Conservation (phyloP, 2,113 vertebrate genomes). For the Rhabdornis inornatus region DNA sequence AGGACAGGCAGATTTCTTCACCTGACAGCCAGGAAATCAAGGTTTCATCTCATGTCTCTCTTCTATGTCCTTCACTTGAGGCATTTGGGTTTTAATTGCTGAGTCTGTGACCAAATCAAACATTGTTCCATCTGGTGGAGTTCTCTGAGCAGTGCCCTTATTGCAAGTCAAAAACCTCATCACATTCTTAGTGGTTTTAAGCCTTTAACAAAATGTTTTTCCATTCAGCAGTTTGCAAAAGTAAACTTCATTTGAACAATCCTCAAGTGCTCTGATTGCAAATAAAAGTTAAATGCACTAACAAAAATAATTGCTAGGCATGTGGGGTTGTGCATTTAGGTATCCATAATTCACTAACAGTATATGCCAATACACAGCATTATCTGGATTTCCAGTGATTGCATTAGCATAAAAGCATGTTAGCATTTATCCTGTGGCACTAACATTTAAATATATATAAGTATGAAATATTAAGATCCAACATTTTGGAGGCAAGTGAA, state of each 20-base stretch:
- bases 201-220: conserved; percentile 40
- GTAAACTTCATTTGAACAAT: conserved; percentile 53
- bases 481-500: conserved; percentile 57
- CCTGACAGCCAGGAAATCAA: neutral
- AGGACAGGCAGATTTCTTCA: neutral
- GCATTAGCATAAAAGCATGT: conserved; percentile 67
- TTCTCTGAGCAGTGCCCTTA: conserved; percentile 16
- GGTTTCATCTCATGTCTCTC: neutral
- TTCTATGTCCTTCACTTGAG: neutral
- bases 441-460: conserved; percentile 75
- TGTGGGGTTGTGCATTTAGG: conserved; percentile 44
- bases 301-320: conserved; percentile 52
- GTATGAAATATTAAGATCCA: conserved; percentile 66
- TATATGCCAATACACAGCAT: conserved; percentile 55
- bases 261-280: conserved; percentile 58
- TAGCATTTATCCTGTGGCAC: conserved; percentile 60
- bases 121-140: conserved; percentile 21
- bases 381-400: conserved; percentile 67
- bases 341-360: conserved; percentile 49
- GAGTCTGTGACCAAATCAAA: conserved; percentile 47
- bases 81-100: neutral
- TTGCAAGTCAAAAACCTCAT: conserved; percentile 12
- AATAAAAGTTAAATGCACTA: conserved; percentile 62
- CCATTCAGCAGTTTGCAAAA: conserved; percentile 53
- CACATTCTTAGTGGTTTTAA: conserved; percentile 23